A percentile compares a stretch with the other conserved stretches of the same genome.
phyloP scores from a whole-genome alignment of 2,797 vertebrate genomes.

The Sphenodon punctatus region DNA sequence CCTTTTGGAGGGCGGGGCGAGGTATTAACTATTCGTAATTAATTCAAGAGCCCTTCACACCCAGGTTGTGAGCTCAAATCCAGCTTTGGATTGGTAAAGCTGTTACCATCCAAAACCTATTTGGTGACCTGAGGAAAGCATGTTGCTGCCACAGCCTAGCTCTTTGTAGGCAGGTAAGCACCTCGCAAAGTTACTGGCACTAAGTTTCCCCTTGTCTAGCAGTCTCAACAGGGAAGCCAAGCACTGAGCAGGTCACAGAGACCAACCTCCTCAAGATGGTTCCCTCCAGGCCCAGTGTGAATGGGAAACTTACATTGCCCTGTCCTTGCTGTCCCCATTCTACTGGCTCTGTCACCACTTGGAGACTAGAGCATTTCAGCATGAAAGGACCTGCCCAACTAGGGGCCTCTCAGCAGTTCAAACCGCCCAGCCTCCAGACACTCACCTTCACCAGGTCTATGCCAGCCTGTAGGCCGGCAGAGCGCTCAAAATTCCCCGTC shows the following conservation, averaged over 20 bases:
- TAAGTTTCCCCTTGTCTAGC: background rate
- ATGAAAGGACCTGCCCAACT: background rate
- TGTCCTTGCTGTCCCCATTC: background rate
- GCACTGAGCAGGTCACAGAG: background rate
- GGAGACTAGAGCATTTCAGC: fast-evolving
- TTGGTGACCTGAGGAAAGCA: background rate
- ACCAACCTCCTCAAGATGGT: background rate
- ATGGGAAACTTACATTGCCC: background rate
- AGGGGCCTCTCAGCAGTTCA: background rate
- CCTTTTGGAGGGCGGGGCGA: background rate
- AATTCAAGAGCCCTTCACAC: background rate
- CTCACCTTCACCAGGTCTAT: slow-evolving; percentile 86
- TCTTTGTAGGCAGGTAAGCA: background rate
- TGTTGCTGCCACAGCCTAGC: background rate
- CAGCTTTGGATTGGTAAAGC: background rate
- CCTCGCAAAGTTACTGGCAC: background rate
- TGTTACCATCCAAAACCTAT: background rate
- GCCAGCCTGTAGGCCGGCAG: slow-evolving; percentile 92
- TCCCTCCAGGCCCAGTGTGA: background rate
- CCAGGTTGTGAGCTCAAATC: background rate
- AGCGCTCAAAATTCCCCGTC: slow-evolving; percentile 90
- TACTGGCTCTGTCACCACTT: background rate
- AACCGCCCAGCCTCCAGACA: background rate
- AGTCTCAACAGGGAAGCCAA: background rate
- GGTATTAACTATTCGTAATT: background rate